A percentile compares a stretch with the other conserved stretches of the same genome.
Conservation (phyloP, 2,797 vertebrate species). For the Austrolebias charrua region DNA sequence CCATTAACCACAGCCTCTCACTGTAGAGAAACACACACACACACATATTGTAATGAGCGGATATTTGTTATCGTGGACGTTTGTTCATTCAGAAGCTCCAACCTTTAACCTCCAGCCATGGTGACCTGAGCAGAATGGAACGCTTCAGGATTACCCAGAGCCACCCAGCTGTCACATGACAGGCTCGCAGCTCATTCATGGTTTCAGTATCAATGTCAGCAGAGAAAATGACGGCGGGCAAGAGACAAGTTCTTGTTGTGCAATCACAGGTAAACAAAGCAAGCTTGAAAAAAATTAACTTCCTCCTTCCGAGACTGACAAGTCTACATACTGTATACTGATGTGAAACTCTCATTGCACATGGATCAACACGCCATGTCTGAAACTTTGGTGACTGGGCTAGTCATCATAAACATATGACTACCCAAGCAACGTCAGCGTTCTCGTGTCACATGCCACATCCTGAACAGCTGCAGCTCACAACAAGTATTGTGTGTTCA, state of each 20-base stretch:
- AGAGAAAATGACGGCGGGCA: slow-evolving; percentile 33
- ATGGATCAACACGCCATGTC: background rate
- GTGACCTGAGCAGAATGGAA: slow-evolving; percentile 60
- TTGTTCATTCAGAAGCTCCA: slow-evolving; percentile 18
- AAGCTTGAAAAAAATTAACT: slow-evolving; percentile 17
- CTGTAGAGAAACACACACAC: background rate
- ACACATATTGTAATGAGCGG: background rate
- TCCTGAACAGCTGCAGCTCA: background rate
- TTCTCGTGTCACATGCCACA: slow-evolving; percentile 13
- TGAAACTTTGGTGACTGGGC: slow-evolving; percentile 28
- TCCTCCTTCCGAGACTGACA: background rate
- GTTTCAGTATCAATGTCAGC: slow-evolving; percentile 69
- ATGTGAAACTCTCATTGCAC: slow-evolving; percentile 18
- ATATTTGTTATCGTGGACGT: background rate
- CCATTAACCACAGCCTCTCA: background rate
- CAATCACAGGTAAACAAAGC: slow-evolving; percentile 39
- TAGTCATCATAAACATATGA: slow-evolving; percentile 24
- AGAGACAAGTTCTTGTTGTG: slow-evolving; percentile 61
- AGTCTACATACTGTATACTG: slow-evolving; percentile 2
- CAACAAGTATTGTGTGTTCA: slow-evolving; percentile 1
- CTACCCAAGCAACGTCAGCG: slow-evolving; percentile 11
- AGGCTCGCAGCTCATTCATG: slow-evolving; percentile 64
- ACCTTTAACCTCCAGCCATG: slow-evolving; percentile 49
- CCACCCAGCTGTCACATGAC: slow-evolving; percentile 64
- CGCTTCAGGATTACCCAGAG: slow-evolving; percentile 59